Percentiles rank a stretch among this genome's conserved stretches.
Conservation (phyloP, 2,888 invertebrate species). For the Leptura quadrifasciata region DNA sequence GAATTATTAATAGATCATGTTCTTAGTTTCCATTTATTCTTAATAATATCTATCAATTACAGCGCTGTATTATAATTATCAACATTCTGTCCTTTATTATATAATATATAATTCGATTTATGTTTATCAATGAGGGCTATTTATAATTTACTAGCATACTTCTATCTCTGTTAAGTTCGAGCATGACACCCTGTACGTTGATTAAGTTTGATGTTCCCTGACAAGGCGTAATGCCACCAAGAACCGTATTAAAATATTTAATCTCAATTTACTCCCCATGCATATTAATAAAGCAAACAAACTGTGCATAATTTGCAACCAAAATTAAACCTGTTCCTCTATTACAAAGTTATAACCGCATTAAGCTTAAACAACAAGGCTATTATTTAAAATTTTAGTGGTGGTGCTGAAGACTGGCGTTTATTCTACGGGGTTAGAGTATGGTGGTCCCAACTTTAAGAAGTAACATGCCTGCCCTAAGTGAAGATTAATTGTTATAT, state of each 20-base stretch:
- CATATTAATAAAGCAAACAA: slow-evolving; percentile 33
- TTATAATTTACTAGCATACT: background rate
- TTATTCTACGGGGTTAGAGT: too few relatives aligned
- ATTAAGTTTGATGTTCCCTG: slow-evolving; percentile 6
- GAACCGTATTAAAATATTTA: slow-evolving; percentile 26
- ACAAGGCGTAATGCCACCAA: slow-evolving; percentile 10
- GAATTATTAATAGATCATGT: too few relatives aligned
- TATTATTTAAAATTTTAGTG: background rate
- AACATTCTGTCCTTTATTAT: background rate
- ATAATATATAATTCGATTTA: too few relatives aligned
- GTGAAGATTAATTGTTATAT: too few relatives aligned
- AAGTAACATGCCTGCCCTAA: too few relatives aligned
- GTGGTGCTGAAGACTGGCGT: background rate
- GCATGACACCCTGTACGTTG: background rate
- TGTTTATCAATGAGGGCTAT: background rate
- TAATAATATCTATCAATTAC: too few relatives aligned
- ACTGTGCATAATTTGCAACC: slow-evolving; percentile 15
- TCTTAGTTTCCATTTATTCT: too few relatives aligned
- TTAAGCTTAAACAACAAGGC: slow-evolving; percentile 6
- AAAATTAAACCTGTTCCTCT: slow-evolving; percentile 28
- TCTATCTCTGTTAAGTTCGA: too few relatives aligned
- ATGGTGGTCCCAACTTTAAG: too few relatives aligned
- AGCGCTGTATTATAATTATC: too few relatives aligned
- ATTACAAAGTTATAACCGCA: slow-evolving; percentile 15
- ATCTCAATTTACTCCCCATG: slow-evolving; percentile 27